Evolutionary conservation across 2,797 vertebrate genomes (phyloP).

Genomic region (Paramormyrops hopkinsi): DNA sequence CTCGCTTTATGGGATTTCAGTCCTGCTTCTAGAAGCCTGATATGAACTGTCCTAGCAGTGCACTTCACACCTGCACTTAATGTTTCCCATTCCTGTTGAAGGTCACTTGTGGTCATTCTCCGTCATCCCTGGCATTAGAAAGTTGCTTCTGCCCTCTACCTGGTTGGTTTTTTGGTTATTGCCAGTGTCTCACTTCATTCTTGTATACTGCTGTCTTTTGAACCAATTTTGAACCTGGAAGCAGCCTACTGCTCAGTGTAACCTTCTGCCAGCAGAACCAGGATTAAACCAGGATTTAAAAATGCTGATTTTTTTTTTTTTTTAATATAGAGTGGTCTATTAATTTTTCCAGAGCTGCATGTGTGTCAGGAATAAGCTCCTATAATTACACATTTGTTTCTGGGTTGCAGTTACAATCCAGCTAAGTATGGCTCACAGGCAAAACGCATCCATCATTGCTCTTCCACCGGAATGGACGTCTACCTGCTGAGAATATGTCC

Average conservation of each 20-base stretch:
- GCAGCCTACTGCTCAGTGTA: neutral
- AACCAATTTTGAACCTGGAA: neutral
- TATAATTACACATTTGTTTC: neutral
- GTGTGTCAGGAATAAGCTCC: neutral
- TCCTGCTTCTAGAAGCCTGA: neutral
- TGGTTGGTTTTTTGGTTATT: neutral
- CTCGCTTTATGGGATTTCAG: neutral
- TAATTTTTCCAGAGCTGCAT: neutral
- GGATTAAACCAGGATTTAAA: neutral
- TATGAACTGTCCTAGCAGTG: neutral
- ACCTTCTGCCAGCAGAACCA: neutral
- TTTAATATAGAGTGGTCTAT: neutral
- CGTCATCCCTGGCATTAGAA: neutral
- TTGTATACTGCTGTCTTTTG: neutral
- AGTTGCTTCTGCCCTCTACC: neutral
- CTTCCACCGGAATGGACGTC: neutral
- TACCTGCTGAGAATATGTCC: constrained; percentile 99
- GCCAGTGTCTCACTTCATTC: neutral
- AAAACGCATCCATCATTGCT: neutral
- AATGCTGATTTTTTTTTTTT: neutral
- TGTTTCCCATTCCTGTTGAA: neutral
- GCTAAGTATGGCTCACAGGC: neutral
- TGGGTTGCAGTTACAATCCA: neutral
- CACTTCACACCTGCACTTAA: neutral
- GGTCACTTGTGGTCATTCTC: neutral